These are phyloP conservation scores for Xylocampa areola DNA, from an alignment of 2,888 invertebrate genomes.

Conservation along the genomic window DNA sequence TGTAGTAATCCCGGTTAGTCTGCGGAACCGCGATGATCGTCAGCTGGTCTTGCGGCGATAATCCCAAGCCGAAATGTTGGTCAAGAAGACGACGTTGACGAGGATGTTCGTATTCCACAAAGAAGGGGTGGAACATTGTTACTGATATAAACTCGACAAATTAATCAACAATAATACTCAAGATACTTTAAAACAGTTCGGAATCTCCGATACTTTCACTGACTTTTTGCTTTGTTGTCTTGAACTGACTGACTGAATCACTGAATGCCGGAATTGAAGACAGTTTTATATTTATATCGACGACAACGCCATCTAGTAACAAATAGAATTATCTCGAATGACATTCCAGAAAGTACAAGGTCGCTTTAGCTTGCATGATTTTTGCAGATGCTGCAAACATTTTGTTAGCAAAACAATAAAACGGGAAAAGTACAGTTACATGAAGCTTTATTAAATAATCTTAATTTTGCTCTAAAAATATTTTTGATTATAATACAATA, in stretches of 20 bases:
- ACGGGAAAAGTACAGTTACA: too few relatives aligned
- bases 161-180: too few relatives aligned
- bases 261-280: slow-evolving; percentile 52
- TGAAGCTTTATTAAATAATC: too few relatives aligned
- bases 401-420: too few relatives aligned
- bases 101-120: slow-evolving; percentile 70
- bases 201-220: slow-evolving; percentile 15
- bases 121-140: slow-evolving; percentile 82
- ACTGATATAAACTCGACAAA: not conserved
- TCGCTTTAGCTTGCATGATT: slow-evolving; percentile 17
- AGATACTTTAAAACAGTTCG: not conserved
- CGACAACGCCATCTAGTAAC: slow-evolving; percentile 71
- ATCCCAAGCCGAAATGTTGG: slow-evolving; percentile 76
- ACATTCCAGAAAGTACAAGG: slow-evolving; percentile 50
- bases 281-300: slow-evolving; percentile 60
- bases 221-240: slow-evolving; percentile 38
- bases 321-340: slow-evolving; percentile 66
- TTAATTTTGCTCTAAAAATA: too few relatives aligned
- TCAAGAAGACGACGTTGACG: slow-evolving; percentile 63
- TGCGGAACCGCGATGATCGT: slow-evolving; percentile 72
- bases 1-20: slow-evolving; percentile 64
- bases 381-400: slow-evolving; percentile 59
- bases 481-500: too few relatives aligned
- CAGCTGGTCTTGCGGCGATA: slow-evolving; percentile 74
- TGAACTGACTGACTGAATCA: slow-evolving; percentile 33